A percentile compares a stretch with the other conserved stretches of the same genome.
Conservation (phyloP, 2,113 vertebrate genomes). For the Hiodon tergisus region DNA sequence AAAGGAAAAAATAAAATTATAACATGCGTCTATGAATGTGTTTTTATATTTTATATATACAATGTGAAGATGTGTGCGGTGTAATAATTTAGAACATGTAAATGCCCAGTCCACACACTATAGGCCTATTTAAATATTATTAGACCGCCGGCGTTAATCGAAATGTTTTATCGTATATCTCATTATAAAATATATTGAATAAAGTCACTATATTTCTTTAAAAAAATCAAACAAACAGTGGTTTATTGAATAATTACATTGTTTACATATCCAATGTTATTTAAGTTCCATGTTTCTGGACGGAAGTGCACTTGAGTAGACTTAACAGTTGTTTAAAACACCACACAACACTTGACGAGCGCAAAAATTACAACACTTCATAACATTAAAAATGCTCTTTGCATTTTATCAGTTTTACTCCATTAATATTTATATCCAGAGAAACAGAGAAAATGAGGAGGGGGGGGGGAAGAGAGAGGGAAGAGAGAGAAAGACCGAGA, state of each 20-base stretch:
- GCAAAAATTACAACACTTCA: conserved; percentile 47
- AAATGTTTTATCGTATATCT: too few species aligned
- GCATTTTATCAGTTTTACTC: conserved; percentile 66
- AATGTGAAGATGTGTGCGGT: not conserved
- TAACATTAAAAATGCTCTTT: conserved; percentile 51
- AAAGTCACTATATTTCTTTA: conserved; percentile 31
- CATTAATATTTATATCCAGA: conserved; percentile 72
- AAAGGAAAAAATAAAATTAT: not conserved
- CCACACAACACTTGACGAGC: conserved; percentile 50
- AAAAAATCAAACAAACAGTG: conserved; percentile 73
- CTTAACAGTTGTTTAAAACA: conserved; percentile 68
- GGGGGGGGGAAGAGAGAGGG: conserved; percentile 17
- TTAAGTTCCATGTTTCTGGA: conserved; percentile 75
- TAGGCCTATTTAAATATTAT: too few species aligned
- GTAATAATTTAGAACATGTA: not conserved
- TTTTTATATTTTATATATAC: not conserved
- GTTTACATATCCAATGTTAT: conserved; percentile 90
- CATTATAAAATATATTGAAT: conserved; percentile 14
- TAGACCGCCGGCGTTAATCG: too few species aligned
- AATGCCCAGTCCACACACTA: not conserved
- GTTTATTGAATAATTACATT: conserved; percentile 92
- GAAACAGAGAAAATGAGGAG: conserved; percentile 52
- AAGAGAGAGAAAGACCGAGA: conserved; percentile 41
- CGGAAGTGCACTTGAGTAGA: conserved; percentile 73
- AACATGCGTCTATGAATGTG: not conserved